Evolutionary conservation across 2,888 invertebrate species (phyloP), one percentile per base, ranked within the genome.

Genomic region (Ophioninae sp.): DNA sequence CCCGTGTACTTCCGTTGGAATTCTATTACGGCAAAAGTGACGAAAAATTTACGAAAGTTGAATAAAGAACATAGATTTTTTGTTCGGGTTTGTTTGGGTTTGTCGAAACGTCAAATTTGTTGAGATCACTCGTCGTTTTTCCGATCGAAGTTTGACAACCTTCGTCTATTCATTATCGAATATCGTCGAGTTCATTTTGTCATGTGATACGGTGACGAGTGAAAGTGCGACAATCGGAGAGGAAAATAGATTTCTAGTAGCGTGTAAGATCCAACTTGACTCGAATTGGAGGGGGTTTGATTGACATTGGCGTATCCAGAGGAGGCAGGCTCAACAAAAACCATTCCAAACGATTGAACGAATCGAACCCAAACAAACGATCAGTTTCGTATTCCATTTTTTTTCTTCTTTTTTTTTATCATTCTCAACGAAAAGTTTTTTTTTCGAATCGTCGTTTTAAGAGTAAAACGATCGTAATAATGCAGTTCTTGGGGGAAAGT

Each of bases 211-310:
- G 57, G 56, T 20, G 65, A 86, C 78, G 85, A 84, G 86, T 85
- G 85, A 85, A 85, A 84, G 84, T 85, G 81, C 82, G 70, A 81
- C 79, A 77, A 69, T 84, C 74, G 75, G 79, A 81, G 82, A 68
- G 78, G 82, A 62, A 78, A 74, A 57, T 68, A 69, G 65, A 67
- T 39, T 62, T 64, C 56, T 21, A 74, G 80, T 82, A 69, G 82
- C 80, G 67, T 69, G 84, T 79, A 85, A 82, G 85, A 85, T 83
- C 69, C 61, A 62, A 41, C 6, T 3, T 41, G 7, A 8, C 41
- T 7, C 7, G 41, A 3, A 3, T 30, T 30, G 41, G 41, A 41
- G 41, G 44, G 84, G 76, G 30, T 30, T 30, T 30, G 30, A 30
- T 30, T 30, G 30, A 30, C 30, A 30, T 30, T 30, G 30, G 30